Conservation (phyloP, 2,888 invertebrate genomes). For the Callinectes sapidus region DNA sequence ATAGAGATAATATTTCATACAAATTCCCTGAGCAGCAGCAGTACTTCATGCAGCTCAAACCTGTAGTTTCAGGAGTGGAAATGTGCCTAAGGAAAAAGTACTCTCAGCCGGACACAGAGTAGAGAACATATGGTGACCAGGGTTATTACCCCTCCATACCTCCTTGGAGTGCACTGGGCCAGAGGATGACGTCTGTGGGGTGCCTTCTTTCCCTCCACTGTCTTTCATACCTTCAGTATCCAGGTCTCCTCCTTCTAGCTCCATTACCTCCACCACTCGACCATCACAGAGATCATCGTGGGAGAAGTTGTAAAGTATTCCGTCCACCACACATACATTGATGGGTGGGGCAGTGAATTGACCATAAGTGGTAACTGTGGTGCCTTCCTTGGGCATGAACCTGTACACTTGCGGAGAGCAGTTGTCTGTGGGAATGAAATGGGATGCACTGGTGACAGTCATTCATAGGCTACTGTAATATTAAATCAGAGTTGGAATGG, state of each 20-base stretch:
- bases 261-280: slow-evolving; percentile 58
- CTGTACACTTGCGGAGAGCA: slow-evolving; percentile 54
- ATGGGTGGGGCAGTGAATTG: slow-evolving; percentile 51
- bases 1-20: neutral
- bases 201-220: neutral
- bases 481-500: neutral
- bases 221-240: neutral
- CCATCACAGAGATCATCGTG: slow-evolving; percentile 59
- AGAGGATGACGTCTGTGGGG: neutral
- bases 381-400: slow-evolving; percentile 52
- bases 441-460: neutral
- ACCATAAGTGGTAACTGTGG: slow-evolving; percentile 40
- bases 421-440: slow-evolving; percentile 44
- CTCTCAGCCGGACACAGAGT: slow-evolving; percentile 59
- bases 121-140: slow-evolving; percentile 53
- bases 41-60: neutral
- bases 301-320: slow-evolving; percentile 60
- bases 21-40: slow-evolving; percentile 23
- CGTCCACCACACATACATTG: slow-evolving; percentile 64
- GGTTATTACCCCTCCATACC: slow-evolving; percentile 54
- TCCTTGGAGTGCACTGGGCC: slow-evolving; percentile 28
- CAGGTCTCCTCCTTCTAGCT: slow-evolving; percentile 25
- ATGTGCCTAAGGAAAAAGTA: slow-evolving; percentile 62
- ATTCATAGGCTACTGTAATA: neutral
- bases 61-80: slow-evolving; percentile 57